phyloP scores from a whole-genome alignment of 2,888 invertebrate genomes.

The Fragum whitleyi region DNA sequence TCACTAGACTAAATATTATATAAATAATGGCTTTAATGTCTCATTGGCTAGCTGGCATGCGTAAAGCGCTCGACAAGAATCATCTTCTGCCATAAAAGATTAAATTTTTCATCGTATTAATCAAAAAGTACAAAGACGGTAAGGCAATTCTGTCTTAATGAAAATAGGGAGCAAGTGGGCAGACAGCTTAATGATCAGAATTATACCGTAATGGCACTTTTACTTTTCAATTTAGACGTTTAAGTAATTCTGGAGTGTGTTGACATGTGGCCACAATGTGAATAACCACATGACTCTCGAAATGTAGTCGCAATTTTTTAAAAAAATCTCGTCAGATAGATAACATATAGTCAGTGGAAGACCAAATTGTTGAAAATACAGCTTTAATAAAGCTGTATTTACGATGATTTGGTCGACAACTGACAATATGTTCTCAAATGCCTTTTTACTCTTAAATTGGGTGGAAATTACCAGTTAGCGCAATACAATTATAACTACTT shows the following conservation, averaged over 20 bases:
- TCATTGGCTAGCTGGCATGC: no score
- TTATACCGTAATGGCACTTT: conserved; percentile 8
- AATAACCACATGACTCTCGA: not conserved
- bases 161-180: conserved; percentile 10
- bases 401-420: no score
- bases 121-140: not conserved
- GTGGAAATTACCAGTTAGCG: not conserved
- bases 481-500: not conserved
- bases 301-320: conserved; percentile 1
- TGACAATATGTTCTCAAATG: not conserved
- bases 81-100: no score
- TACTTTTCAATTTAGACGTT: not conserved
- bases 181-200: conserved; percentile 16
- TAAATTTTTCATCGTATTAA: no score
- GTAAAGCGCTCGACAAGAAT: no score
- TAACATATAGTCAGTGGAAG: not conserved
- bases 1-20: no score
- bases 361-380: no score
- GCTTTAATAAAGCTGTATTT: no score
- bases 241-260: conserved; percentile 13
- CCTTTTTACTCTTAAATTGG: not conserved
- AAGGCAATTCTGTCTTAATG: conserved; percentile 2
- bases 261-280: not conserved
- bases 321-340: conserved; percentile 2
- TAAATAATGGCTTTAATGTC: no score